Evolutionary conservation across 2,888 invertebrate species (phyloP), one percentile per base, ranked within the genome.

Genomic region (Altica lythri): DNA sequence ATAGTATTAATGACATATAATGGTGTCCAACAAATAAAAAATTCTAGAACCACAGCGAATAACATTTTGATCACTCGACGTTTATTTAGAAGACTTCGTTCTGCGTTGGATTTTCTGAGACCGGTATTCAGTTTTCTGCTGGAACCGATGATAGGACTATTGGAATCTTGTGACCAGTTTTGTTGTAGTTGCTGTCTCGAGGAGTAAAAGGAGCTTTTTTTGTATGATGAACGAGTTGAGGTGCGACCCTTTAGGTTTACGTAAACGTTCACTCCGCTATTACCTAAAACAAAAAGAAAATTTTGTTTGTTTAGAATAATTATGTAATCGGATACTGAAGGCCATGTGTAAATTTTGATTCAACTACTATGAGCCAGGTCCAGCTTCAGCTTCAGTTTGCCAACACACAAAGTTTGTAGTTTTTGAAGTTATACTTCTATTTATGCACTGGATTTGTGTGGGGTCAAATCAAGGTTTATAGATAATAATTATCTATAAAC

Each of bases 11-110:
- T 75, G 60, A 82, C 75, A 66, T 83, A 85, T 2, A 83, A 71
- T 0, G 86, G 87, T 1, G 86, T 83, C 86, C 86, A 87, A 70
- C 86, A 87, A 44, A 86, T 76, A 72, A 87, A 87, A 72, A 86
- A 87, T 66, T 86, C 85, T n/a, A 85, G 71, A 1, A 86, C 86
- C 4, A 86, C 81, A 2, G 83, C 83, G 63, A 84, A 83, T 46
- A 87, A 73, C 86, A 87, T 86, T 69, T 83, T 80, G 61, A 82
- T 79, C 10, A 82, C 80, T 12, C 80, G 76, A 53, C 77, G 77
- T 60, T 79, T 79, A 60, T 78, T 79, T 45, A 74, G 72, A 4
- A 80, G 69, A 56, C 77, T 79, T 53, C 78, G 74, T 64, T 79
- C 79, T 14, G 78, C 78, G 65, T 80, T 79, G 9, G 79, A 77